Conservation (phyloP, 2,797 vertebrate species). For the Tapirus indicus region DNA sequence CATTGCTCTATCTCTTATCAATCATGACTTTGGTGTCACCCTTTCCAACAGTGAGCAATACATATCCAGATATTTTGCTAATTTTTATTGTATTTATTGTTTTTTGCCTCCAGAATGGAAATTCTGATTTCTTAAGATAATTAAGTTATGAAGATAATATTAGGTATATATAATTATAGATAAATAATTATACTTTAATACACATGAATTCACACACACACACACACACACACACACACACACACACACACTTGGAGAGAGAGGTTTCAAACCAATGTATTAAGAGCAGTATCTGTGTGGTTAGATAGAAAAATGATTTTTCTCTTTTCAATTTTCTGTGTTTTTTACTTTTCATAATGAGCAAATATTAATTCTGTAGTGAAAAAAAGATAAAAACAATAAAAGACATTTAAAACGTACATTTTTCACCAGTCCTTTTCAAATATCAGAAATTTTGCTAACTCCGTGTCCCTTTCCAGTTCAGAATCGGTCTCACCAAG, state of each 20-base stretch:
- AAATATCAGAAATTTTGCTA: not conserved
- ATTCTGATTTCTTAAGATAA: not conserved
- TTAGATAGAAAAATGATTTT: constrained; percentile 28
- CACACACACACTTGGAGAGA: not conserved
- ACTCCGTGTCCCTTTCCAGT: not conserved
- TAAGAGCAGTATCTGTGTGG: not conserved
- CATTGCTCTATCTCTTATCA: not conserved
- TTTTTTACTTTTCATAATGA: not conserved
- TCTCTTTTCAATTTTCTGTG: not conserved
- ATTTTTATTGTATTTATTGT: not conserved
- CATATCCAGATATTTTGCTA: not conserved
- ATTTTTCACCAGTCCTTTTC: not conserved
- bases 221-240: not conserved
- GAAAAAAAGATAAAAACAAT: not conserved
- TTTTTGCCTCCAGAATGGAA: not conserved
- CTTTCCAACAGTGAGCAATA: not conserved
- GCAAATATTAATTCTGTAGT: not conserved
- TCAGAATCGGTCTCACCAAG: not conserved
- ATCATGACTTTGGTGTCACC: not conserved
- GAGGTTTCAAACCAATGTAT: not conserved
- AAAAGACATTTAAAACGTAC: not conserved
- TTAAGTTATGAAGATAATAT: not conserved
- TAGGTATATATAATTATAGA: not conserved
- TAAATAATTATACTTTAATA: not conserved
- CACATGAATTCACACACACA: not conserved